Evolutionary conservation across 2,113 vertebrate species (phyloP), one percentile per base, ranked within the genome.

Genomic region (Zeus faber): DNA sequence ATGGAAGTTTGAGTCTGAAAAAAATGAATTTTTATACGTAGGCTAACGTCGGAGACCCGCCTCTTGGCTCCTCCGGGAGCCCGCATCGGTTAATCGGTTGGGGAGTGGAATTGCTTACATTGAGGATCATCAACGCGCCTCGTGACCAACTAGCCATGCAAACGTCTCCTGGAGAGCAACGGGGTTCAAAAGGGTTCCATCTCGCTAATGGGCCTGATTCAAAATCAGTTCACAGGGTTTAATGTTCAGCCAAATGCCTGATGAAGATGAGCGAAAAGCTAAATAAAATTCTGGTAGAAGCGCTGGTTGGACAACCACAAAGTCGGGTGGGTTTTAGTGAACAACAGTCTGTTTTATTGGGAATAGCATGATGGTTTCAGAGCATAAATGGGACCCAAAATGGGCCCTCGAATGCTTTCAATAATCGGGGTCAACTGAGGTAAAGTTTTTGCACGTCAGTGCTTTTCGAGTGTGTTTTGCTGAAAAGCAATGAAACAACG

Each of bases 241-340:
- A 17, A 16, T 49, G 40, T 37, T 49, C 57, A 21, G 70, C 37
- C n/a, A 66, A 72, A 53, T 29, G 58, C 37, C 35, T 43, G 57
- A 39, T 47, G 59, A 65, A 70, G 75, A 74, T 72, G 62, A 67
- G 33, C 27, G 29, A 26, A 21, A 25, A 1, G 70, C 47, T 29
- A 33, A 60, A 31, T 65, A 64, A 62, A 58, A 70, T 60, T 37
- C 54, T 35, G 52, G 62, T 67, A 71, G 67, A 55, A 65, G 43
- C 26, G 55, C 56, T 67, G 60, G 46, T 35, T 52, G 72, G 63
- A 66, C 57, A 62, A 60, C 62, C 14, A 1, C 62, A 65, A 54
- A 57, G 33, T 58, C 53, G 51, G 43, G 70, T 59, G 57, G 55
- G 25, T 55, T 73, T 54, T 24, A 58, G 24, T 67, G 18, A 21